Evolutionary conservation across 2,113 vertebrate species (phyloP).

Genomic region (Pollimyrus isidori): DNA sequence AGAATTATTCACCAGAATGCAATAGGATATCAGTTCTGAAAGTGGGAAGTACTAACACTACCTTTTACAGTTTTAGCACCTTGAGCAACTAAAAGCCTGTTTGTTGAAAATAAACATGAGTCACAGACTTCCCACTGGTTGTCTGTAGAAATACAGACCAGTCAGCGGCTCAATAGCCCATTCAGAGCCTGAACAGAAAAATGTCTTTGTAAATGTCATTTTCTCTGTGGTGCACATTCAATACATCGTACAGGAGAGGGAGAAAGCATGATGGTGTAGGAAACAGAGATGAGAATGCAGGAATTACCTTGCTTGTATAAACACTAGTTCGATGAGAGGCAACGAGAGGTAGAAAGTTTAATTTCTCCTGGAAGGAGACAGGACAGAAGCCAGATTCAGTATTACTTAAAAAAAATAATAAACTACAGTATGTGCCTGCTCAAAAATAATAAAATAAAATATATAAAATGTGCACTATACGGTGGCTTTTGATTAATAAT

Average conservation of each 20-base stretch:
- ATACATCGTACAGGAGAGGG: neutral
- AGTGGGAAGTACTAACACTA: neutral
- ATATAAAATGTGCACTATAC: neutral
- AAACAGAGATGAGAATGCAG: neutral
- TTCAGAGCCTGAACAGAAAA: slow-evolving; percentile 1
- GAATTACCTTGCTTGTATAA: neutral
- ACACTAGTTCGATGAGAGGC: neutral
- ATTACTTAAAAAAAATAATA: neutral
- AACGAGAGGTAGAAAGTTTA: neutral
- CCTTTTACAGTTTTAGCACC: neutral
- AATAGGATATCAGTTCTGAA: neutral
- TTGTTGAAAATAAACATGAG: neutral
- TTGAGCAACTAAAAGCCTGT: neutral
- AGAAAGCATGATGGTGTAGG: neutral
- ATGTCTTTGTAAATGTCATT: neutral
- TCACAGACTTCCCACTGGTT: neutral
- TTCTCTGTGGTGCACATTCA: neutral
- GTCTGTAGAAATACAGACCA: neutral
- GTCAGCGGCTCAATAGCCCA: neutral
- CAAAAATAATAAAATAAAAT: neutral
- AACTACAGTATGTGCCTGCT: neutral
- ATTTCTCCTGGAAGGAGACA: neutral
- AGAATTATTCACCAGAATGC: neutral
- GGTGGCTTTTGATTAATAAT: neutral
- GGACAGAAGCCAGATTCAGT: neutral